Base-by-base conservation (phyloP, 1,140 invertebrate species). In the Papilio glaucus region DNA sequence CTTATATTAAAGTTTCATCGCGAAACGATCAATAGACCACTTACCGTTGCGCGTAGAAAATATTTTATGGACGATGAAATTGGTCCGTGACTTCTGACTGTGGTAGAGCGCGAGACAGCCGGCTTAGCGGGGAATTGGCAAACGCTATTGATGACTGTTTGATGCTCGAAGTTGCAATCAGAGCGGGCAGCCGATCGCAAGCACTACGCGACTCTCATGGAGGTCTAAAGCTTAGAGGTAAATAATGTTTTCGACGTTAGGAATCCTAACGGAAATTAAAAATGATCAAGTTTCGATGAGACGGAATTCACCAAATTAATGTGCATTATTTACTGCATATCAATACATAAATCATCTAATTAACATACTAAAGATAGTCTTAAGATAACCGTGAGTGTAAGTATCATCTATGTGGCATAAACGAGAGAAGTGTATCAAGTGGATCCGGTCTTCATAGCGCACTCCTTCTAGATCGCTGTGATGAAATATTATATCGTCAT, bases 1-100 rank as follows among this genome's bases (percentile, higher is more conserved):
- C 86, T 88, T 90, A 84, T 84, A 87, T 81, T 85, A 85, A 89
- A 90, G 84, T 90, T 91, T 87, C 84, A 85, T 83, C 81, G 81
- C 76, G 72, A 83, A 86, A 80, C 85, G 84, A 88, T 90, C 86
- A 86, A 85, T 87, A 82, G 72, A 85, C 83, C 80, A 81, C 77
- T 86, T 83, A 77, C 74, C 73, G 82, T 85, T 86, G 76, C 72
- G 74, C 79, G 78, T 74, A 72, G 77, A 84, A 89, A 89, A 87
- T 90, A 87, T 88, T 85, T 87, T 89, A 89, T 84, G 74, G 77
- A 71, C 76, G 69, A 76, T 73, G 71, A 71, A 74, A 82, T 71
- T 79, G 79, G 74, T 72, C 76, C 75, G 79, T 80, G 79, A 78
- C 78, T 77, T 71, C 69, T 76, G 74, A 41, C 33, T 77, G 69